These are phyloP conservation scores for Oreotragus oreotragus DNA, from an alignment of 2,113 vertebrate genomes.

Conservation along the genomic window DNA sequence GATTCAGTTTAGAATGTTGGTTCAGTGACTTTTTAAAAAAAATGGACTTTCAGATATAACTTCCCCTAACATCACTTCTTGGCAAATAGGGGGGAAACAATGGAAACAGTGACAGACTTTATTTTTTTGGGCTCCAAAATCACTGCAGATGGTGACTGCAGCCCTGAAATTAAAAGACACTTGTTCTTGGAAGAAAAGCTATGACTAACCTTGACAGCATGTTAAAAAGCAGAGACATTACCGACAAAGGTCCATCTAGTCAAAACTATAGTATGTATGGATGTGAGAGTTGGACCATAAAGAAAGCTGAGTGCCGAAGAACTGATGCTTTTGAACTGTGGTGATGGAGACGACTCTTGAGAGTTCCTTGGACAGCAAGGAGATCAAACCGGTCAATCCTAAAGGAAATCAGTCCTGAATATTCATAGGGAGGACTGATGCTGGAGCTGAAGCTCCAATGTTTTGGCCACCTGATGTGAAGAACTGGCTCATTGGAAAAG, in stretches of 20 bases:
- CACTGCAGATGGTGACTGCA: not conserved
- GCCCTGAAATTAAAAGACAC: not conserved
- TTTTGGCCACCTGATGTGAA: not conserved
- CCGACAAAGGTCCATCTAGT: not conserved
- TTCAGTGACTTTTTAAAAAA: not conserved
- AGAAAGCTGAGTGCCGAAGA: not conserved
- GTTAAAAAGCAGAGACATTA: not conserved
- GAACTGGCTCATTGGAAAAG: not conserved
- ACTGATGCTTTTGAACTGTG: not conserved
- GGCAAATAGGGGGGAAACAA: not conserved
- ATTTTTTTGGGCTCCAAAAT: not conserved
- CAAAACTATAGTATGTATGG: not conserved
- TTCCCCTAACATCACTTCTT: not conserved
- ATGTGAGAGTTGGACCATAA: not conserved
- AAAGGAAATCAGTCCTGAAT: not conserved
- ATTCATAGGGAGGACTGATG: not conserved
- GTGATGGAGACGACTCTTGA: not conserved
- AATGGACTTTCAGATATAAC: not conserved
- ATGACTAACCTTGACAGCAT: not conserved
- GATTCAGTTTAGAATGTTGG: not conserved
- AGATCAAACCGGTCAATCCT: not conserved
- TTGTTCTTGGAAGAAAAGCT: not conserved
- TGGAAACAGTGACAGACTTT: not conserved
- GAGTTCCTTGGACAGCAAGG: not conserved
- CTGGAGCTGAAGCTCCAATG: not conserved